phyloP scores from a whole-genome alignment of 2,888 invertebrate genomes.

The Phlogophora meticulosa region DNA sequence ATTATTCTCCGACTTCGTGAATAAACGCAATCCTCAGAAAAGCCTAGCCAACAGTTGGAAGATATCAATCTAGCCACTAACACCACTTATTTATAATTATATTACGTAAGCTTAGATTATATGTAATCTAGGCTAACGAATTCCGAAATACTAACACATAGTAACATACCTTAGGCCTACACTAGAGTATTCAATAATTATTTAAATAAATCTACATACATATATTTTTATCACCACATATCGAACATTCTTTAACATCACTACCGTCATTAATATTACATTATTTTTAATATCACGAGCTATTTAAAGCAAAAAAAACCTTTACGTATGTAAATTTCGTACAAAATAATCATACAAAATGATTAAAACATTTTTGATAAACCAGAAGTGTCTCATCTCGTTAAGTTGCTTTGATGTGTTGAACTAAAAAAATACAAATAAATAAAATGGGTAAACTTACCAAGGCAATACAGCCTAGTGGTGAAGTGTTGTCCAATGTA shows the following conservation, averaged over 20 bases:
- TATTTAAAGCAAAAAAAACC: not conserved
- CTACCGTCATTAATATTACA: slow-evolving; percentile 12
- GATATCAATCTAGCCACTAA: slow-evolving; percentile 5
- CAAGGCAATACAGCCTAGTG: slow-evolving; percentile 79
- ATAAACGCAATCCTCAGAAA: too few relatives aligned
- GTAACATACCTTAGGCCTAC: not conserved
- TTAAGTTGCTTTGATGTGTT: not conserved
- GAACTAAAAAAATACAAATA: not conserved
- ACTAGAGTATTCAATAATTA: not conserved
- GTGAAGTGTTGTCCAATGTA: slow-evolving; percentile 73
- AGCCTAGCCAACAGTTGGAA: not conserved
- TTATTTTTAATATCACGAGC: slow-evolving; percentile 18
- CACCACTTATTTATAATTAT: too few relatives aligned
- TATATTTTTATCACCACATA: slow-evolving; percentile 3
- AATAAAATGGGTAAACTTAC: slow-evolving; percentile 70
- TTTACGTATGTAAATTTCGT: slow-evolving; percentile 6
- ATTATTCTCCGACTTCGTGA: not conserved
- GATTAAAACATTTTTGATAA: not conserved
- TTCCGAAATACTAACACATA: slow-evolving; percentile 3
- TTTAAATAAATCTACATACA: not conserved
- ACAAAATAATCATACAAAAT: not conserved
- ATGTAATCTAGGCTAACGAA: slow-evolving; percentile 13
- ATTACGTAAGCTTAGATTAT: not conserved
- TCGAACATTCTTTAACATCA: slow-evolving; percentile 19
- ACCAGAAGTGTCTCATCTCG: not conserved